Conservation (phyloP, 2,888 invertebrate genomes). For the Drosophila nigritarsus region DNA sequence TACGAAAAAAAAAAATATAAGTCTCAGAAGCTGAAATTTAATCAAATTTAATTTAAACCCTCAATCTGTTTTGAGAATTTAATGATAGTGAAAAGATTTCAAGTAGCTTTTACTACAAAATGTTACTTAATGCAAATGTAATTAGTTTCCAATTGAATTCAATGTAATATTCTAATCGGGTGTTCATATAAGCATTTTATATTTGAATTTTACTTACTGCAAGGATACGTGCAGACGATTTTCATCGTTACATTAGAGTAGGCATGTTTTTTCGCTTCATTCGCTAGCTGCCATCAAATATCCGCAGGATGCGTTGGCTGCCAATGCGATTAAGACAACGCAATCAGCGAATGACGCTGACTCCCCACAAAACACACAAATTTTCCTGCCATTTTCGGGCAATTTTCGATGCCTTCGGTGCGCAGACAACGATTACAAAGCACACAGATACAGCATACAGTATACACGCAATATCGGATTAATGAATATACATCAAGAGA, state of each 20-base stretch:
- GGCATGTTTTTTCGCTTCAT: neutral
- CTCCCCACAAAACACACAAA: constrained; percentile 28
- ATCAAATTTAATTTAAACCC: neutral
- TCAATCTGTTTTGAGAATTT: neutral
- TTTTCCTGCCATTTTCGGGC: constrained; percentile 42
- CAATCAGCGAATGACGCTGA: constrained; percentile 53
- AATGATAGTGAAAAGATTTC: neutral
- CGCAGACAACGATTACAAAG: constrained; percentile 19
- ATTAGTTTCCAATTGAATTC: neutral
- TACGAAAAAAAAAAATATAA: neutral
- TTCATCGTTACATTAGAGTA: neutral
- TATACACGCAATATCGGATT: constrained; percentile 1
- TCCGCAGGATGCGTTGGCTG: constrained; percentile 71
- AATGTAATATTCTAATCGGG: neutral
- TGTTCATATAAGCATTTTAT: neutral
- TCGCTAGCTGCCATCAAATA: constrained; percentile 41
- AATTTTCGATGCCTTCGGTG: constrained; percentile 25
- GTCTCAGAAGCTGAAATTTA: neutral
- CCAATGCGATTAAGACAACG: constrained; percentile 72
- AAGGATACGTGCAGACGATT: constrained; percentile 8
- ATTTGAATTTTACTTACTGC: constrained; percentile 1
- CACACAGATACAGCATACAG: neutral
- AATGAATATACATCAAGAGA: constrained; percentile 2
- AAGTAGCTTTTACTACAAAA: neutral
- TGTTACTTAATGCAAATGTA: neutral